These are phyloP conservation scores for Eunapius fragilis DNA, from an alignment of 37 sponge, comb jelly and placozoan genomes.

Conservation along the genomic window DNA sequence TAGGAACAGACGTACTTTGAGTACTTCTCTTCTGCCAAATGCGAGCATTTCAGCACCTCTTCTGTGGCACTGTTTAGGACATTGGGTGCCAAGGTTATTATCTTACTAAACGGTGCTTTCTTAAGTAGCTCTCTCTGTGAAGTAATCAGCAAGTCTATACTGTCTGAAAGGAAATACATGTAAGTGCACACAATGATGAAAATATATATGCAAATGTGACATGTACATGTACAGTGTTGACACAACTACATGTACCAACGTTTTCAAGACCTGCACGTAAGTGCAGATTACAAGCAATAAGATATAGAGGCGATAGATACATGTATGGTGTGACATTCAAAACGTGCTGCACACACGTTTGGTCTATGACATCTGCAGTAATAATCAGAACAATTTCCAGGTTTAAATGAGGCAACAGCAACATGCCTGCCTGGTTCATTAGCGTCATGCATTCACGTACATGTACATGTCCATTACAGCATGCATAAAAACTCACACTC, in stretches of 20 bases:
- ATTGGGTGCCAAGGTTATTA: background rate
- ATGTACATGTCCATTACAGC: no score
- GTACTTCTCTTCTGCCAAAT: background rate
- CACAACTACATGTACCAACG: background rate
- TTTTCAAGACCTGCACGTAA: background rate
- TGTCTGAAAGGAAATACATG: background rate
- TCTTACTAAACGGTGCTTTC: background rate
- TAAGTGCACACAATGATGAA: background rate
- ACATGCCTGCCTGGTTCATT: no score
- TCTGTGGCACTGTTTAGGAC: background rate
- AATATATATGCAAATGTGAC: background rate
- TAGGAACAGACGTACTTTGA: background rate
- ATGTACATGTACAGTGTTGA: background rate
- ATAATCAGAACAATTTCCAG: no score
- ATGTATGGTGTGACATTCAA: no score
- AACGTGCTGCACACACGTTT: no score
- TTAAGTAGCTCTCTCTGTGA: background rate
- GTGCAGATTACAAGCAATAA: no score
- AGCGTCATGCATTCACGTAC: no score
- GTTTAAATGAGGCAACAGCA: no score
- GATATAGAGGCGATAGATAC: no score
- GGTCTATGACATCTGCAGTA: no score
- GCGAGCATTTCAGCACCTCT: background rate
- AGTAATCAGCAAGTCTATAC: background rate
- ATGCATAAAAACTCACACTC: no score